Evolutionary conservation across 1,140 invertebrate species (phyloP), one percentile per base, ranked within the genome.

Genomic region (Bactericera cockerelli): DNA sequence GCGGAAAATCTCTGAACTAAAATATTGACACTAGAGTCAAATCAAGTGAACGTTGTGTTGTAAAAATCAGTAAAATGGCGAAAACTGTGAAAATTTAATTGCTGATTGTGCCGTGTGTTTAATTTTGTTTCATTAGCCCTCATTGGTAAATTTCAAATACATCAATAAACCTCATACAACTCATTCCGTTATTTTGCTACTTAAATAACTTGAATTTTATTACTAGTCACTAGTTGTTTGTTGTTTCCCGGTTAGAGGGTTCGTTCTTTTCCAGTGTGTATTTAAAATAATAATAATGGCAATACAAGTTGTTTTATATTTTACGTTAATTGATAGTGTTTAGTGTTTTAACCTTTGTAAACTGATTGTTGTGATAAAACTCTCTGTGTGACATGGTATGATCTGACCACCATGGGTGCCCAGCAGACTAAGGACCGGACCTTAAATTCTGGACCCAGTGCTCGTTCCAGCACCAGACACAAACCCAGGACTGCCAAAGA

Each of bases 391-490:
- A 31, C 13, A 31, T 31, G 63, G 64, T 58, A 59, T 61, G 58
- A 57, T 53, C 63, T 57, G 62, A 61, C 65, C 63, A 66, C 56
- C 69, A 90, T 90, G 87, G 88, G 88, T 72, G 87, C 86, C 69
- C 87, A 90, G 77, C 87, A 87, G 77, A 87, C 84, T 67, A 90
- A 91, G 74, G 87, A 89, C 72, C 79, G 83, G 60, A 65, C 63
- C 58, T 65, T 65, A 64, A 59, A 63, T 31, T 39, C 62, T 69
- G 83, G 81, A 70, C 74, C 76, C 67, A 79, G 81, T 65, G 79
- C 79, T 64, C 77, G 83, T 71, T 49, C 42, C 22, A 77, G 81
- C 64, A 75, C 79, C 36, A 77, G 81, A 69, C 81, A 78, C 70
- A 82, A 83, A 72, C 80, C 81, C 58, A 78, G 79, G 68, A 77